phyloP scores from a whole-genome alignment of 2,888 invertebrate genomes.

The Caradrina kadenii region DNA sequence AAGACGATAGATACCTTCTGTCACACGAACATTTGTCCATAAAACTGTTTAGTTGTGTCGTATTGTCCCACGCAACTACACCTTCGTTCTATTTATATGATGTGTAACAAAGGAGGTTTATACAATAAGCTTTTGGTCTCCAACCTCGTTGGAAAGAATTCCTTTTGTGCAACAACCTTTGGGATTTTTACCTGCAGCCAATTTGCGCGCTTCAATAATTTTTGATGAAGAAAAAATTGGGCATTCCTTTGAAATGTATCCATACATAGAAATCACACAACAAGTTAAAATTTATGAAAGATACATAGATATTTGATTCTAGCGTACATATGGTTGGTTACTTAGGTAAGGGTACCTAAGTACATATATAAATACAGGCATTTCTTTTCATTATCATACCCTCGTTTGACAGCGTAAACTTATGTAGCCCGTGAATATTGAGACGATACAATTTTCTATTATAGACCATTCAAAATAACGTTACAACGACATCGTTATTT shows the following conservation, averaged over 20 bases:
- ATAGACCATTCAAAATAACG: too few relatives aligned
- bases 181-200: conserved; percentile 59
- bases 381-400: neutral
- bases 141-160: conserved; percentile 52
- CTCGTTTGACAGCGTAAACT: neutral
- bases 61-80: conserved; percentile 55
- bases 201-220: conserved; percentile 61
- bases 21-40: conserved; percentile 53
- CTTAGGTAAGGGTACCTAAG: too few relatives aligned
- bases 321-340: neutral
- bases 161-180: conserved; percentile 49
- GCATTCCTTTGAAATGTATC: conserved; percentile 1
- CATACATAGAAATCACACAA: neutral
- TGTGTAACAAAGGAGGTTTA: conserved; percentile 52
- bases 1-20: conserved; percentile 47
- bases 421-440: neutral
- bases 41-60: conserved; percentile 25
- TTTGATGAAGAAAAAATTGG: conserved; percentile 35
- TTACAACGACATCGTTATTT: too few relatives aligned
- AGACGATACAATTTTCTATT: neutral
- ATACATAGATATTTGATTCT: neutral
- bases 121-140: conserved; percentile 53
- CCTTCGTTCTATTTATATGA: conserved; percentile 51
- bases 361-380: neutral
- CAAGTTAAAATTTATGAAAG: too few relatives aligned